Evolutionary conservation across 1,140 invertebrate species (phyloP), one percentile per base, ranked within the genome.

Genomic region (Heliconius eleuchia): DNA sequence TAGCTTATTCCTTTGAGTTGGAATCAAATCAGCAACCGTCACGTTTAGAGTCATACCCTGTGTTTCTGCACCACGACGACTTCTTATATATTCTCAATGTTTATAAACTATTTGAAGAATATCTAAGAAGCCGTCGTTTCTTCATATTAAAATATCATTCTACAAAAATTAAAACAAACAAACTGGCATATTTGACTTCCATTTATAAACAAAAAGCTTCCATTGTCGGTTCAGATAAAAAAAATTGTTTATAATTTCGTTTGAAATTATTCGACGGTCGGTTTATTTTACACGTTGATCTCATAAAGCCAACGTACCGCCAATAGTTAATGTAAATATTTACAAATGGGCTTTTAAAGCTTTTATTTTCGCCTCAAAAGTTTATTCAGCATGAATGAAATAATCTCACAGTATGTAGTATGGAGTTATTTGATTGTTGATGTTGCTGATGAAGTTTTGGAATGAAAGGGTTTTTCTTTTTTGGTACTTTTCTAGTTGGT

Each of bases 281-380:
- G 23, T 27, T 9, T 27, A 66, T 66, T 27, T 66, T 66, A 66
- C 23, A 66, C 23, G 57, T 30, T 27, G 11, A 66, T 66, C 9
- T 66, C 57, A 66, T 27, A 66, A 30, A 66, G 9, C 34, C 34
- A 37, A 7, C 27, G 23, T 1, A 16, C 9, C 13, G 57, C 57
- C 57, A 27, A 66, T 66, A 66, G 57, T 66, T 66, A 66, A 66
- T 30, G 57, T 66, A 66, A 66, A 66, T 66, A 66, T 66, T 66
- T 66, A 66, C 23, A 23, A 66, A 66, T 66, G 57, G 23, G 57
- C 57, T 66, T 66, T 66, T 27, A 66, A 46, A 66, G 57, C 57
- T 66, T 66, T 66, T 66, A 66, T 66, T 66, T 66, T 16, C 11
- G 23, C 57, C 57, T 66, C 57, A 66, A 66, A 66, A 30, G 57